Conservation (phyloP, 1,140 invertebrate genomes). For the Pollicipes pollicipes region DNA sequence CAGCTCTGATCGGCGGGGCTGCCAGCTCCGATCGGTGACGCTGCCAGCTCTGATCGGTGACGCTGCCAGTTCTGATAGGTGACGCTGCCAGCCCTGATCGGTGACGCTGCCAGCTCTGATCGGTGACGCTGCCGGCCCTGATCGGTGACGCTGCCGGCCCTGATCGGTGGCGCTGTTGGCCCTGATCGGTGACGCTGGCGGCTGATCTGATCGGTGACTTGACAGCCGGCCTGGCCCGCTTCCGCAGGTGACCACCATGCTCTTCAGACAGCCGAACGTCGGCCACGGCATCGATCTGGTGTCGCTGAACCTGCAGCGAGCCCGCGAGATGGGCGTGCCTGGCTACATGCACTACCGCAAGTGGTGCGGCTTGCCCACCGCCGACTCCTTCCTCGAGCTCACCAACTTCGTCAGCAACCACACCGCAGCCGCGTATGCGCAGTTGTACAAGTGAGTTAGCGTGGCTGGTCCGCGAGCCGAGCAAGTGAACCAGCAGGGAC, state of each 20-base stretch:
- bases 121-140: conserved; percentile 3
- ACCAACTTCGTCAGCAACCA: conserved; percentile 74
- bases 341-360: conserved; percentile 81
- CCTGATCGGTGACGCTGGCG: conserved; percentile 2
- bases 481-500: too few species aligned
- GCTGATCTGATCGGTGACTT: neutral
- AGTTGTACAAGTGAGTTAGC: conserved; percentile 49
- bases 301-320: conserved; percentile 85
- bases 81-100: conserved; percentile 9
- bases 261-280: conserved; percentile 26
- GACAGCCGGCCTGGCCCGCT: neutral
- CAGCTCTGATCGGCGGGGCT: too few species aligned
- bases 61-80: too few species aligned
- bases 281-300: conserved; percentile 52
- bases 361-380: conserved; percentile 67
- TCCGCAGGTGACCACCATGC: conserved; percentile 26
- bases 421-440: conserved; percentile 53
- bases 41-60: too few species aligned
- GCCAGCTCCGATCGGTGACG: too few species aligned
- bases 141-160: conserved; percentile 3
- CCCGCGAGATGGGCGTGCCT: conserved; percentile 75
- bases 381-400: conserved; percentile 59
- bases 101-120: neutral
- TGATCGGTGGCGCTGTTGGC: conserved; percentile 5
- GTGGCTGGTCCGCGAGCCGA: too few species aligned